These are phyloP conservation scores for Podarcis siculus DNA, from an alignment of 2,797 vertebrate species.

Conservation along the genomic window DNA sequence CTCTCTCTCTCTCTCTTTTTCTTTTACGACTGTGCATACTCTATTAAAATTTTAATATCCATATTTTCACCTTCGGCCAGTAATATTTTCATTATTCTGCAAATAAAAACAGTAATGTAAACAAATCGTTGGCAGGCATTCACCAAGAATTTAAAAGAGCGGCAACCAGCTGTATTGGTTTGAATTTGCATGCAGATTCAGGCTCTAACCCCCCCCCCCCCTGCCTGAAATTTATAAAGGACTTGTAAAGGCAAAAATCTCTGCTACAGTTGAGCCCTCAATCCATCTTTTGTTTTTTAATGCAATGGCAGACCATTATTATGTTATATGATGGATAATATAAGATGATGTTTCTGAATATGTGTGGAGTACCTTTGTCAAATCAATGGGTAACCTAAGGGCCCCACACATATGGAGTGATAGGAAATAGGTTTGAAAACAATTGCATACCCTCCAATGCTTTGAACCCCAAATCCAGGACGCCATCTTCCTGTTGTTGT, in stretches of 20 bases:
- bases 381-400: too few species aligned
- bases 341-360: neutral
- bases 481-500: too few species aligned
- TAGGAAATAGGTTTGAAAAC: neutral
- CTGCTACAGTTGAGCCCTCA: neutral
- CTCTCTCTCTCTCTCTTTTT: too few species aligned
- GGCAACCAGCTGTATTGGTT: slow-evolving; percentile 16
- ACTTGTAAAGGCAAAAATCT: neutral
- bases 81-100: slow-evolving; percentile 64
- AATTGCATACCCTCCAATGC: neutral
- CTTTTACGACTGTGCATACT: slow-evolving; percentile 50
- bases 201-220: slow-evolving; percentile 32
- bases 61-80: slow-evolving; percentile 53
- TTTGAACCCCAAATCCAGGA: too few species aligned
- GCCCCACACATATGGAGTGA: neutral
- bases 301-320: neutral
- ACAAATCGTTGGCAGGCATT: slow-evolving; percentile 25
- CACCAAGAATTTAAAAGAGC: neutral
- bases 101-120: slow-evolving; percentile 59
- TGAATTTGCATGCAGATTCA: slow-evolving; percentile 52
- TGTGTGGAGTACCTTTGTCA: neutral
- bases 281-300: neutral
- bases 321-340: neutral
- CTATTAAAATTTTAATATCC: slow-evolving; percentile 71
- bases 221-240: neutral